Evolutionary conservation across 2,797 vertebrate genomes (phyloP).

Genomic region (Morelia viridis): DNA sequence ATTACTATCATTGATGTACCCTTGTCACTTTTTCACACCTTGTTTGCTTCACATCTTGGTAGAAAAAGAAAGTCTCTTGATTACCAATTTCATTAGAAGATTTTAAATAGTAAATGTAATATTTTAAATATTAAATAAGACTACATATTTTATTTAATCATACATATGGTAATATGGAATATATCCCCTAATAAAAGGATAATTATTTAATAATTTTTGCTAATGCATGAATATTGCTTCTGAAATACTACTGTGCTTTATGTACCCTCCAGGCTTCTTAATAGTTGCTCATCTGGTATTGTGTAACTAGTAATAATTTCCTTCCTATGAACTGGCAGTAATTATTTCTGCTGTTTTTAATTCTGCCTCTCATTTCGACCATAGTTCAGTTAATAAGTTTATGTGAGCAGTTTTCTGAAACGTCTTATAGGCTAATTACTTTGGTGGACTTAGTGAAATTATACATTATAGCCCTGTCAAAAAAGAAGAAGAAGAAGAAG

Average conservation of each 20-base stretch:
- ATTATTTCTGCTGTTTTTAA: not conserved
- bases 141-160: not conserved
- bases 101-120: not conserved
- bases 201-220: slow-evolving; percentile 24
- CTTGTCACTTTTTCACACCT: slow-evolving; percentile 30
- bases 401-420: not conserved
- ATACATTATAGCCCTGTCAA: not conserved
- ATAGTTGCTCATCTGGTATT: not conserved
- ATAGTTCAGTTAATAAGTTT: not conserved
- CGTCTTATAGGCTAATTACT: not conserved
- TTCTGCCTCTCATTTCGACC: too few relatives aligned
- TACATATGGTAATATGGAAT: not conserved
- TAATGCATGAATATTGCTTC: not conserved
- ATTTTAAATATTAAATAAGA: not conserved
- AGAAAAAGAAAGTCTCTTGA: not conserved
- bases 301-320: not conserved
- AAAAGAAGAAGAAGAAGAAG: not conserved
- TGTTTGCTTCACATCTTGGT: slow-evolving; percentile 8
- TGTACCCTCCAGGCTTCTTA: not conserved
- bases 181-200: not conserved
- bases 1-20: not conserved
- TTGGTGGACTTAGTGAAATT: not conserved
- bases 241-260: not conserved
- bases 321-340: not conserved
- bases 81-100: slow-evolving; percentile 10